phyloP scores from a whole-genome alignment of 2,888 invertebrate genomes.

The Lampropteryx suffumata region DNA sequence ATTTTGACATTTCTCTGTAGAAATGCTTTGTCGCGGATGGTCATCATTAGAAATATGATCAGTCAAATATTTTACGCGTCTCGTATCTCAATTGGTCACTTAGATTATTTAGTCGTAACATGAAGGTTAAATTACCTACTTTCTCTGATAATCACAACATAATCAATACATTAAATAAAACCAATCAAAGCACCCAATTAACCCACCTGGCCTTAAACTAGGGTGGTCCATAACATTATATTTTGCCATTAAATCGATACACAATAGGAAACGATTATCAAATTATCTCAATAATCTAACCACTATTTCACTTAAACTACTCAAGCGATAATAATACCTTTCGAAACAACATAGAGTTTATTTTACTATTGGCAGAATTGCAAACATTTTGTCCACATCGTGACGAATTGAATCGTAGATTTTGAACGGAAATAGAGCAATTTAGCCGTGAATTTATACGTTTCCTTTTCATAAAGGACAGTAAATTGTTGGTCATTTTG shows the following conservation, averaged over 20 bases:
- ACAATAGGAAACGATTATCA: conserved; percentile 30
- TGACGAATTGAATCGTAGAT: conserved; percentile 51
- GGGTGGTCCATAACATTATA: conserved; percentile 18
- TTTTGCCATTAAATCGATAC: conserved; percentile 28
- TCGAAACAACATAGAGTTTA: conserved; percentile 2
- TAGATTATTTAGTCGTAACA: no score
- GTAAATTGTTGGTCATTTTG: conserved; percentile 35
- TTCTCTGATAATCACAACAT: no score
- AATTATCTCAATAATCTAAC: conserved; percentile 29
- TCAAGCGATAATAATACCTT: conserved; percentile 9
- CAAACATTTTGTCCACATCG: conserved; percentile 26
- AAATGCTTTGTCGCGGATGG: no score
- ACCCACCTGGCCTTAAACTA: conserved; percentile 1
- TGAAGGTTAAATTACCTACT: no score
- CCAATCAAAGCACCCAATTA: background rate
- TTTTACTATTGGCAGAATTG: conserved; percentile 5
- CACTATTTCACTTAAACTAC: conserved; percentile 1
- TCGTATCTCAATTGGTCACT: no score
- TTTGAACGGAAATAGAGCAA: conserved; percentile 74
- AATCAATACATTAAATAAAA: background rate
- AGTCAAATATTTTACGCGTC: no score
- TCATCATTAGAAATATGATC: no score
- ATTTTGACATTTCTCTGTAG: no score
- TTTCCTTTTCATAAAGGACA: conserved; percentile 31
- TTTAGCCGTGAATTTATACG: conserved; percentile 60